Base-by-base conservation (phyloP, 2,888 invertebrate genomes). In the Drosophila rellima region DNA sequence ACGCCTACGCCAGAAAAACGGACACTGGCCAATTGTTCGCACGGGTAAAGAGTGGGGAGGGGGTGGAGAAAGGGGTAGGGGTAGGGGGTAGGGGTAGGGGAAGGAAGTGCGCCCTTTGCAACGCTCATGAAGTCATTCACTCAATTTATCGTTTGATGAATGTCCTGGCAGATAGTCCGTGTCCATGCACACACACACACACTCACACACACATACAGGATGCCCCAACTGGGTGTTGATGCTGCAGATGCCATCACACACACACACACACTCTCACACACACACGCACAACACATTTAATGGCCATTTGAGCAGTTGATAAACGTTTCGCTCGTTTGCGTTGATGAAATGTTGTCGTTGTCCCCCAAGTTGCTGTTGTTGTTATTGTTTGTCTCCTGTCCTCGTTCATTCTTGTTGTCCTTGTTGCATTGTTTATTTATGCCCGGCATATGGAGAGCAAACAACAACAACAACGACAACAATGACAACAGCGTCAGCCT, bases 261-360 rank as follows among this genome's bases (percentile, higher is more conserved):
- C 57, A 37, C 55, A 45, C 50, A 50, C 39, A 13, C 35, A 39
- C 51, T 42, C 55, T 54, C 48, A 31, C 48, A 42, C 51, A 35
- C 56, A 40, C 48, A 55, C 78, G 74, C 74, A 88, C 80, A 80
- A 90, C 91, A 92, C 91, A 90, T 92, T 92, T 92, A 92, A 92
- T 92, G 91, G 92, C 87, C 91, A 91, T 92, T 92, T 92, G 92
- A 92, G 90, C 91, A 90, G 90, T 91, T 92, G 92, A 92, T 92
- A 91, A 91, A 92, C 92, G 91, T 88, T 90, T 86, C 85, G 84
- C 89, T 83, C 79, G 90, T 83, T 88, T 89, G 78, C 80, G 82
- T 80, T 85, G 85, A 81, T 87, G 88, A 89, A 90, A 88, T 88
- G 88, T 89, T 78, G 84, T 80, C 80, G 66, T 83, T 68, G 61